phyloP scores from a whole-genome alignment of 2,797 vertebrate genomes.

The Sphenodon punctatus region DNA sequence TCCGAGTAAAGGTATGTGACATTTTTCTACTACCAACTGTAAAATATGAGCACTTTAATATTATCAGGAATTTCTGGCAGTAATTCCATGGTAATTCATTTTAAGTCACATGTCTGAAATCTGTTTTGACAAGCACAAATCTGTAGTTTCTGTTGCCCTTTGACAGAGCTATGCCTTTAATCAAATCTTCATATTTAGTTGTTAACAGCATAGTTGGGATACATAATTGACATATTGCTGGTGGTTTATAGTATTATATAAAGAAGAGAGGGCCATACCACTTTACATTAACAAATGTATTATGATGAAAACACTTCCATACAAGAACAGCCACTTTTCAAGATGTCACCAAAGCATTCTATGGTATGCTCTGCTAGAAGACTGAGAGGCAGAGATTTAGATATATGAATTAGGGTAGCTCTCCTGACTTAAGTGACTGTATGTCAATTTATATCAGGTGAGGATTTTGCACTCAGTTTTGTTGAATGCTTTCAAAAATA shows the following conservation, averaged over 20 bases:
- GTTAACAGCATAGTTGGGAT: slow-evolving; percentile 31
- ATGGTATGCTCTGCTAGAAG: too few species aligned
- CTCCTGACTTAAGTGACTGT: too few species aligned
- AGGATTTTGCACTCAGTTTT: too few species aligned
- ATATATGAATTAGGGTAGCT: too few species aligned
- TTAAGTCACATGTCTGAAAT: background rate
- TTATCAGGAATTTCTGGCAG: background rate
- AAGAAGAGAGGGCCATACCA: background rate
- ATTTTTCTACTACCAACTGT: background rate
- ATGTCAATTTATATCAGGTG: too few species aligned
- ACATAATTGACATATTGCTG: slow-evolving; percentile 38
- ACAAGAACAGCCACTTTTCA: background rate
- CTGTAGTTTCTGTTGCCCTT: slow-evolving; percentile 6
- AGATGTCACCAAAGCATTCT: too few species aligned
- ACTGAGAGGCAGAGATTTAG: too few species aligned
- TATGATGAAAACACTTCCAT: background rate
- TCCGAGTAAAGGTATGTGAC: background rate
- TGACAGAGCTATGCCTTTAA: slow-evolving; percentile 34
- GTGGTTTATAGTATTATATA: slow-evolving; percentile 24
- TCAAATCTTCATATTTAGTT: slow-evolving; percentile 36
- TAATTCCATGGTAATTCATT: background rate
- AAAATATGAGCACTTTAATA: background rate
- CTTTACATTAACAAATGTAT: background rate
- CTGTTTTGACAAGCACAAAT: slow-evolving; percentile 15
- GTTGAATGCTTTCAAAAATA: too few species aligned